phyloP scores from a whole-genome alignment of 2,113 vertebrate genomes.

The Cyrtonyx montezumae region DNA sequence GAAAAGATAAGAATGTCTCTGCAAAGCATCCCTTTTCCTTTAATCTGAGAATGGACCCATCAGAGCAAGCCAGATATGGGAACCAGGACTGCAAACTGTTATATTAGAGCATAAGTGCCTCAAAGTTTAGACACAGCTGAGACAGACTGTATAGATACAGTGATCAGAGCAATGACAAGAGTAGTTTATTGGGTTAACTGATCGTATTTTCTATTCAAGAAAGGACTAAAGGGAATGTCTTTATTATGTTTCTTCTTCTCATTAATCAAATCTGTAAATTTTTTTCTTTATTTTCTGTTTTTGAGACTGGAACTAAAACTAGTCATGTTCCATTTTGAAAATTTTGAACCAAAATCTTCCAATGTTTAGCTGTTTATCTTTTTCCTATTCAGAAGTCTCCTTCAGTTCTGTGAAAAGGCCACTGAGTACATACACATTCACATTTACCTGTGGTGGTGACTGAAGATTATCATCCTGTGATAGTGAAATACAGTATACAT shows the following conservation, averaged over 20 bases:
- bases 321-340: background rate
- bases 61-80: background rate
- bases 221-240: background rate
- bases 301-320: background rate
- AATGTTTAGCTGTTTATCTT: background rate
- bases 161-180: background rate
- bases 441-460: background rate
- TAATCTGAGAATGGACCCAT: background rate
- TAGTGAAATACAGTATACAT: background rate
- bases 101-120: background rate
- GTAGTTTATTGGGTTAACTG: background rate
- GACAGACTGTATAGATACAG: background rate
- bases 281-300: background rate
- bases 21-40: background rate
- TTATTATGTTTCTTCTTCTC: too few species aligned
- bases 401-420: background rate
- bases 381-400: background rate
- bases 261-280: background rate
- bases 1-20: background rate
- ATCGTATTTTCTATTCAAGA: background rate
- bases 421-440: background rate
- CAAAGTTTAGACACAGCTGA: background rate
- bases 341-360: background rate
- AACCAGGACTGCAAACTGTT: background rate
- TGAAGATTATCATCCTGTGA: background rate